A percentile compares a stretch with the other conserved stretches of the same genome.
phyloP scores from a whole-genome alignment of 2,113 vertebrate genomes.

The Urocolius indicus region DNA sequence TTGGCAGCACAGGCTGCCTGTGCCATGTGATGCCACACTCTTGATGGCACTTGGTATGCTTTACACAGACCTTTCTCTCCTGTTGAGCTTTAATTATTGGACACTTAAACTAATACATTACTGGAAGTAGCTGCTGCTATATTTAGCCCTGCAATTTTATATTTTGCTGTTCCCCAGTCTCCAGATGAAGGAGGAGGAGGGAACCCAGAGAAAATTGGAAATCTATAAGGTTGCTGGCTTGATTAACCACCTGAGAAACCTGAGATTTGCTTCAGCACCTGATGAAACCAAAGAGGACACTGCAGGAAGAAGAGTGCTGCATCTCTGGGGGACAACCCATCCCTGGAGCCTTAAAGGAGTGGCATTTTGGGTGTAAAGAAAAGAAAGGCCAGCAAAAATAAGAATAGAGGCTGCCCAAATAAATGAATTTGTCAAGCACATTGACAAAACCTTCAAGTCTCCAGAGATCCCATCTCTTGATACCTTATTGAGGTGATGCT shows the following conservation, averaged over 20 bases:
- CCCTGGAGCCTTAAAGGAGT: background rate
- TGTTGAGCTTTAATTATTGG: slow-evolving; percentile 4
- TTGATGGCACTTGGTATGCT: background rate
- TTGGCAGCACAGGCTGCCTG: background rate
- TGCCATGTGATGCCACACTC: background rate
- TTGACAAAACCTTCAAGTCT: background rate
- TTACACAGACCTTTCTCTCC: background rate
- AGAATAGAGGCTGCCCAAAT: background rate
- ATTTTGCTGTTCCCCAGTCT: background rate
- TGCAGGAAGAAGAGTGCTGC: background rate
- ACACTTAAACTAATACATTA: slow-evolving; percentile 35
- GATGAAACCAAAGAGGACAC: background rate
- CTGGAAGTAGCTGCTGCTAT: slow-evolving; percentile 54
- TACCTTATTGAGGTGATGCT: background rate
- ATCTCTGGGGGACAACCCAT: background rate
- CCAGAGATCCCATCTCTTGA: accelerated
- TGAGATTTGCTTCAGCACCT: background rate
- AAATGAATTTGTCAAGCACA: background rate
- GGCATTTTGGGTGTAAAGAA: background rate
- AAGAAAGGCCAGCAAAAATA: background rate
- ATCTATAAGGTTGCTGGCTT: background rate
- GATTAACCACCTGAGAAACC: background rate
- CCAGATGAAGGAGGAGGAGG: background rate
- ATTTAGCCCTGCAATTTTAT: slow-evolving; percentile 44
- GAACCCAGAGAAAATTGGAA: background rate